Conservation (phyloP, 2,113 vertebrate genomes). For the Platichthys stellatus region DNA sequence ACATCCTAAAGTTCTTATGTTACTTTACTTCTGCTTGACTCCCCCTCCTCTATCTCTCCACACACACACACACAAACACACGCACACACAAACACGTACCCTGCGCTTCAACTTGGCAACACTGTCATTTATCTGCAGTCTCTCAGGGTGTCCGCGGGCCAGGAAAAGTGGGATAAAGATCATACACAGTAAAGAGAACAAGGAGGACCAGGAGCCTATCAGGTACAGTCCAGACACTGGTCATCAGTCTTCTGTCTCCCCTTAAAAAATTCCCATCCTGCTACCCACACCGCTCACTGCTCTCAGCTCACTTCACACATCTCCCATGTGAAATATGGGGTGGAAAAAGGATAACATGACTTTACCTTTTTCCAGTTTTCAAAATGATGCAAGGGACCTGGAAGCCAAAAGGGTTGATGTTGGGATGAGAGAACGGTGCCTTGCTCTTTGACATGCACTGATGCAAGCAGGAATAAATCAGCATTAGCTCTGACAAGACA, state of each 20-base stretch:
- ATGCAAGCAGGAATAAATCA: constrained; percentile 31
- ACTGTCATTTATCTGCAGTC: constrained; percentile 82
- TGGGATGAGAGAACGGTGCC: constrained; percentile 3
- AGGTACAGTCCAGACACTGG: constrained; percentile 83
- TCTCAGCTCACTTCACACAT: constrained; percentile 9
- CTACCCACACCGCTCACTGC: background rate
- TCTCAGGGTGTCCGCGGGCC: constrained; percentile 98
- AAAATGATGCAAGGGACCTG: constrained; percentile 13
- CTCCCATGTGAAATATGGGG: background rate
- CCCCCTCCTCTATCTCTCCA: background rate
- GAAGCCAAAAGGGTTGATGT: constrained; percentile 1
- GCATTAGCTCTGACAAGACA: constrained; percentile 46
- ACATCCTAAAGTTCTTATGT: constrained; percentile 1
- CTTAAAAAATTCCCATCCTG: constrained; percentile 28
- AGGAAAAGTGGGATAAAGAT: constrained; percentile 99
- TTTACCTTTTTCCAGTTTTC: background rate
- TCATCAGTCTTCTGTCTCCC: constrained; percentile 50
- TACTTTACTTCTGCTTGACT: constrained; percentile 4
- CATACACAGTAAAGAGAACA: constrained; percentile 99
- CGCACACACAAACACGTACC: background rate
- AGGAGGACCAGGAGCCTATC: constrained; percentile 99
- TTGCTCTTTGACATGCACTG: constrained; percentile 2
- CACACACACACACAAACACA: constrained; percentile 2
- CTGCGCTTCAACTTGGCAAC: constrained; percentile 25
- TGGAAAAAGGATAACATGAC: constrained; percentile 5